Evolutionary conservation across 2,797 vertebrate genomes (phyloP).

Genomic region (Mus minutoides): DNA sequence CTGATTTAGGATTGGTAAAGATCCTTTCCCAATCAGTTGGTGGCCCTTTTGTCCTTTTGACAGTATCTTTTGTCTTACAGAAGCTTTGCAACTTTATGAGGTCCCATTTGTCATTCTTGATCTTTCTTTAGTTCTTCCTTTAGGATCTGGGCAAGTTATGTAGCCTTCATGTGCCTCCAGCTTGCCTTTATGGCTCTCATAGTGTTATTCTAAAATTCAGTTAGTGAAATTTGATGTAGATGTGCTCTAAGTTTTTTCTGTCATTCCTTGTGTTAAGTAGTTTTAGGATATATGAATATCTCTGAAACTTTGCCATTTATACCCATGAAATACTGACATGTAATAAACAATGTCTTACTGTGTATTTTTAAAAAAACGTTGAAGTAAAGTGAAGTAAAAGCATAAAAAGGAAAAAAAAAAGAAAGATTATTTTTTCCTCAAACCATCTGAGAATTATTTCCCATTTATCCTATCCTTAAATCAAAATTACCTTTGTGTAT

Average conservation of each 20-base stretch:
- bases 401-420: background rate
- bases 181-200: conserved; percentile 14
- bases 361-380: background rate
- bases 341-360: background rate
- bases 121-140: background rate
- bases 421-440: background rate
- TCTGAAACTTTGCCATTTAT: conserved; percentile 35
- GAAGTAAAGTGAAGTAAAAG: conserved; percentile 8
- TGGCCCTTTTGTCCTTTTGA: no score
- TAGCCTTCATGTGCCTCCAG: background rate
- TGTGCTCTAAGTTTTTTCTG: conserved; percentile 10
- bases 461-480: background rate
- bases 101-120: no score
- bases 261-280: background rate
- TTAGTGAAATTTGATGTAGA: background rate
- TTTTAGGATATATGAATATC: conserved; percentile 16
- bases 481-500: background rate
- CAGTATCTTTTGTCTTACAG: no score
- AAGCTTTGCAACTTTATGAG: no score
- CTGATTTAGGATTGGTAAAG: no score
- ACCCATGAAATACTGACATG: background rate
- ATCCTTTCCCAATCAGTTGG: no score
- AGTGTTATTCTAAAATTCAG: conserved; percentile 26
- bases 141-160: background rate
- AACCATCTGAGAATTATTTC: conserved; percentile 41